Conservation (phyloP, 2,888 invertebrate genomes). For the Gastracanthus pulcherrimus region DNA sequence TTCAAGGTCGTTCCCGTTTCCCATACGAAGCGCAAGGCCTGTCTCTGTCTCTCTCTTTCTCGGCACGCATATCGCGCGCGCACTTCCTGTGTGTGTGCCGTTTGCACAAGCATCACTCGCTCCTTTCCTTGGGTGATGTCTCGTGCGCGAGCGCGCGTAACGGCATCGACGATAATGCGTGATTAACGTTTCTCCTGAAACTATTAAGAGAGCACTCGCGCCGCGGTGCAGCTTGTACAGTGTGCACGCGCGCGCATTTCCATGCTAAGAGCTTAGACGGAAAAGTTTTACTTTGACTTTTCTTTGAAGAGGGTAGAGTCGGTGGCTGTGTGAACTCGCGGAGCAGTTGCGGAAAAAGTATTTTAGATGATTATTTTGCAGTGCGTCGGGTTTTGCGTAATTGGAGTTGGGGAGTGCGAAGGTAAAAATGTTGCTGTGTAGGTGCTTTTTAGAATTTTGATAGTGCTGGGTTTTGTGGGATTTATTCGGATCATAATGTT, state of each 20-base stretch:
- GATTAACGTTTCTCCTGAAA: constrained; percentile 59
- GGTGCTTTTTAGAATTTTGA: too few species aligned
- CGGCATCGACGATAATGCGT: constrained; percentile 60
- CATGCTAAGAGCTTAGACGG: not conserved
- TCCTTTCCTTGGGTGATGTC: constrained; percentile 12
- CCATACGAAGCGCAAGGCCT: too few species aligned
- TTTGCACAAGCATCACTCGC: too few species aligned
- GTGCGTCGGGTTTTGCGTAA: too few species aligned
- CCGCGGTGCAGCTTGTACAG: not conserved
- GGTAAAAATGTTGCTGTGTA: too few species aligned
- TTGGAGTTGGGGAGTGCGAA: too few species aligned
- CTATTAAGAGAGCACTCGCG: constrained; percentile 57
- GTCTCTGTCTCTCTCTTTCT: too few species aligned
- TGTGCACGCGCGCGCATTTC: not conserved
- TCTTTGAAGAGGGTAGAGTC: too few species aligned
- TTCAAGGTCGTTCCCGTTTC: constrained; percentile 75
- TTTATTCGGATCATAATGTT: too few species aligned
- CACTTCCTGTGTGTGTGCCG: constrained; percentile 55
- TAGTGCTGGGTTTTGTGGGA: too few species aligned
- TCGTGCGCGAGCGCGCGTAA: constrained; percentile 43
- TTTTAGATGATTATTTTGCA: not conserved
- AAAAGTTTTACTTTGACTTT: not conserved
- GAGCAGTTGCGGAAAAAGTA: not conserved
- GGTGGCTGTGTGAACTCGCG: not conserved
- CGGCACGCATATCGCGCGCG: constrained; percentile 52